Evolutionary conservation across 2,113 vertebrate genomes (phyloP).

Genomic region (Epinephelus lanceolatus): DNA sequence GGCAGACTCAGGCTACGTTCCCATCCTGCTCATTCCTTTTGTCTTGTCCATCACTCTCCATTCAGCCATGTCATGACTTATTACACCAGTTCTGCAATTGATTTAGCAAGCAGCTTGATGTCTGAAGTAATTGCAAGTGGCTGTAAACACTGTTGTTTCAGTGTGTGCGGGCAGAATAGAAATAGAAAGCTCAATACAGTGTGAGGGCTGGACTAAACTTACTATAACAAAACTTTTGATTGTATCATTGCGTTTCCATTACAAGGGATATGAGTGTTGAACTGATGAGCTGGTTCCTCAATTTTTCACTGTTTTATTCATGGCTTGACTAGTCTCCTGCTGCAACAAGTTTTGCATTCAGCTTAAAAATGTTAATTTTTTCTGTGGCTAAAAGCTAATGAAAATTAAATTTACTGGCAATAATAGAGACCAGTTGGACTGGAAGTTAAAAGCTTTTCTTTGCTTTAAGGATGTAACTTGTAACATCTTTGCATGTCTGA

Average conservation of each 20-base stretch:
- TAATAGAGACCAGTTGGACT: not conserved
- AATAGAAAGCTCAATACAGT: not conserved
- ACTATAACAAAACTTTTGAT: not conserved
- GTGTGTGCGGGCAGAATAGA: conserved; percentile 9
- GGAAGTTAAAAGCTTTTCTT: not conserved
- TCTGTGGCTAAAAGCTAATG: too few relatives aligned
- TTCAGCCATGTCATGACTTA: conserved; percentile 51
- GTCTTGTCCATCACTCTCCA: conserved; percentile 48
- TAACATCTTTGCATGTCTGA: too few relatives aligned
- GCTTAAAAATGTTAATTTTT: too few relatives aligned
- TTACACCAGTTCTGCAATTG: conserved; percentile 55
- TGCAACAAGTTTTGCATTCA: too few relatives aligned
- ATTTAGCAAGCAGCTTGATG: conserved; percentile 58
- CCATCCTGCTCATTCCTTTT: conserved; percentile 19
- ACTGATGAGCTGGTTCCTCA: not conserved
- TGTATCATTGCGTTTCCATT: not conserved
- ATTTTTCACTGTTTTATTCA: not conserved
- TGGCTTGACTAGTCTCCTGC: not conserved
- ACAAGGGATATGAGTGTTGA: not conserved
- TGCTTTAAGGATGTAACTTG: not conserved
- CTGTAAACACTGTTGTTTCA: conserved; percentile 56
- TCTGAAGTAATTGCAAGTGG: conserved; percentile 65
- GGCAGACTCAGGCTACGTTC: not conserved
- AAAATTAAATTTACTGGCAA: too few relatives aligned
- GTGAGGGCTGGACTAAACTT: not conserved